Evolutionary conservation across 2,113 vertebrate species (phyloP).

Genomic region (Xiphophorus maculatus): DNA sequence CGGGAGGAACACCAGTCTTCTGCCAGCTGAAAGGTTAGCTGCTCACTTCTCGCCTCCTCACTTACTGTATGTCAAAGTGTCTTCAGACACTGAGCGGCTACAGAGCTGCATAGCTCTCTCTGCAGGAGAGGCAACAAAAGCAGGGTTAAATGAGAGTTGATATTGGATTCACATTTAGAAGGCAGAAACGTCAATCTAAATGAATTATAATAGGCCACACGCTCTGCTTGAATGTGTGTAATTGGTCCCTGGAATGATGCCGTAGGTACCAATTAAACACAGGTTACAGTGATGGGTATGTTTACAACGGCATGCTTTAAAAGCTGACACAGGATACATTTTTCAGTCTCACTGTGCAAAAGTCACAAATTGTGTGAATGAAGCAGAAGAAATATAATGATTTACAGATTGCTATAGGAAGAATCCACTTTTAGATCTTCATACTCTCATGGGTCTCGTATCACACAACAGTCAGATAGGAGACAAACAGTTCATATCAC

Average conservation of each 20-base stretch:
- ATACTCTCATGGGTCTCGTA: neutral
- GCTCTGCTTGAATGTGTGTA: neutral
- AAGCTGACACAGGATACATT: neutral
- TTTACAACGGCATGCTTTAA: neutral
- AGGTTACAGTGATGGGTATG: neutral
- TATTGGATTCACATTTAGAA: slow-evolving; percentile 3
- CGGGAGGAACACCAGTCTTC: neutral
- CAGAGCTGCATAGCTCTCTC: slow-evolving; percentile 3
- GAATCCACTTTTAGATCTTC: neutral
- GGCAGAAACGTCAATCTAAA: neutral
- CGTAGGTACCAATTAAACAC: neutral
- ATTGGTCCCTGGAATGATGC: neutral
- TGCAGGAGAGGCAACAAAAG: neutral
- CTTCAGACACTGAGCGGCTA: neutral
- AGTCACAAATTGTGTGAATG: neutral
- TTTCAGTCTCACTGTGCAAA: neutral
- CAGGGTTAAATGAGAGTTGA: neutral
- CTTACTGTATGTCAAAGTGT: neutral
- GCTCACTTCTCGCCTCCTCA: neutral
- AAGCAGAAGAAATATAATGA: neutral
- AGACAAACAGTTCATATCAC: neutral
- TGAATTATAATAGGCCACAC: neutral
- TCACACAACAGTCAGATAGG: neutral
- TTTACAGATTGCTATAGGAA: neutral
- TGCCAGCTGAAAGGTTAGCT: neutral